Percentiles rank a stretch among this genome's conserved stretches.
Conservation (phyloP, 2,113 vertebrate species). For the Ptilonorhynchus violaceus region DNA sequence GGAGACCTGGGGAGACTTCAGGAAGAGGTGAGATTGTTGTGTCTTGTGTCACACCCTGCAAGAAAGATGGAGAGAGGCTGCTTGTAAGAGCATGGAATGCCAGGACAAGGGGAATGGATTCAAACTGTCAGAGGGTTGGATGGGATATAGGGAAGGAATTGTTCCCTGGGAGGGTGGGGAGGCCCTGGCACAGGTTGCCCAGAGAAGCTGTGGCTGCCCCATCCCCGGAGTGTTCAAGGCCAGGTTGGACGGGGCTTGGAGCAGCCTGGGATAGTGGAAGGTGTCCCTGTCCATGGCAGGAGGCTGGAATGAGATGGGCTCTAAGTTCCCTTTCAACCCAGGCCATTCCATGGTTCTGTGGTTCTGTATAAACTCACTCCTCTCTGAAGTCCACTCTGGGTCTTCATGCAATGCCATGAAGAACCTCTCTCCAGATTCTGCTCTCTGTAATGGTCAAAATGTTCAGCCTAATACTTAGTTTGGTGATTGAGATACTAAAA, state of each 20-base stretch:
- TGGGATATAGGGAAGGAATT: neutral
- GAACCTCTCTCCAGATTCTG: neutral
- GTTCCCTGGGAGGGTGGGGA: neutral
- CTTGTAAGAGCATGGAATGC: neutral
- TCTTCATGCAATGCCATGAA: neutral
- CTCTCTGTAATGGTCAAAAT: neutral
- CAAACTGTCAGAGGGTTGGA: fast-evolving
- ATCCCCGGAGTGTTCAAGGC: neutral
- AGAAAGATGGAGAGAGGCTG: neutral
- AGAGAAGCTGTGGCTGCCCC: neutral
- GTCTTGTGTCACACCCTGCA: neutral
- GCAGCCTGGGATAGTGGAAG: neutral
- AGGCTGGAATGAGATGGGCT: fast-evolving
- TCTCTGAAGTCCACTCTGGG: neutral
- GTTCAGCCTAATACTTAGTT: neutral
- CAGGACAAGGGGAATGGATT: neutral
- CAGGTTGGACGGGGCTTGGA: neutral
- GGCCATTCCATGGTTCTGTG: neutral
- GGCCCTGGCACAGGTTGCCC: neutral
- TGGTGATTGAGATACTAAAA: neutral
- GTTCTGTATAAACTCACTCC: neutral
- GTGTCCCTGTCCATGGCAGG: neutral
- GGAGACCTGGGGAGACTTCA: neutral
- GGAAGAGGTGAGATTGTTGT: neutral
- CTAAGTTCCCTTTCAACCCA: neutral